phyloP scores from a whole-genome alignment of 23 tunicate species.

The Trididemnum nubilum region DNA sequence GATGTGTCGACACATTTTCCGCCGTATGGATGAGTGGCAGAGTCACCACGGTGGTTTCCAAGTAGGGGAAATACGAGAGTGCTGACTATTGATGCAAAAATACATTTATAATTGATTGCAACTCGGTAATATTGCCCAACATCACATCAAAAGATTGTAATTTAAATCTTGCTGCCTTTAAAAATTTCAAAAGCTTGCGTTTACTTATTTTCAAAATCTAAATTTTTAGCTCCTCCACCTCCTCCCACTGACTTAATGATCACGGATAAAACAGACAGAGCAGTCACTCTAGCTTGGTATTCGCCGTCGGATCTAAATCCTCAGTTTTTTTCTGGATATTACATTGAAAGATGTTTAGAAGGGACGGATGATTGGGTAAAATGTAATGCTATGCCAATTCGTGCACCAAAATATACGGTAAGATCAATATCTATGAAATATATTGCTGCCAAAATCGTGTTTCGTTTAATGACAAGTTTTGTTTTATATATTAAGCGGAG shows the following conservation, averaged over 20 bases:
- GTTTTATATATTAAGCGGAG: not conserved
- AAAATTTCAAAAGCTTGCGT: not conserved
- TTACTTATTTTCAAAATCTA: no score
- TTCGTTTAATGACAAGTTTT: not conserved
- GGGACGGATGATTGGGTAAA: constrained; percentile 61
- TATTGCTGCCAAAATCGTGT: not conserved
- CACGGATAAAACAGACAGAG: constrained; percentile 71
- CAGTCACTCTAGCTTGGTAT: constrained; percentile 57
- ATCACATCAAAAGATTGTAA: no score
- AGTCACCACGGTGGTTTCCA: no score
- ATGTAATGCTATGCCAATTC: constrained; percentile 70
- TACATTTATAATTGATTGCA: no score
- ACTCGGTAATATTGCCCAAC: no score
- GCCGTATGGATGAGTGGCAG: no score
- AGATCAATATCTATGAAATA: not conserved
- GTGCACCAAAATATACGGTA: constrained; percentile 61
- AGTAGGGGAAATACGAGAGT: no score
- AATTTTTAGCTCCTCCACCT: constrained; percentile 93
- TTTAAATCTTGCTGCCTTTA: no score
- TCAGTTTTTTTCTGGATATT: constrained; percentile 66
- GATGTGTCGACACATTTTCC: no score
- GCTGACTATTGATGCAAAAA: no score
- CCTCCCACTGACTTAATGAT: constrained; percentile 73
- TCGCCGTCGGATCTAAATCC: constrained; percentile 49
- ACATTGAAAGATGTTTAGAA: constrained; percentile 51